phyloP scores from a whole-genome alignment of 2,113 vertebrate genomes.

The Pterophyllum scalare region DNA sequence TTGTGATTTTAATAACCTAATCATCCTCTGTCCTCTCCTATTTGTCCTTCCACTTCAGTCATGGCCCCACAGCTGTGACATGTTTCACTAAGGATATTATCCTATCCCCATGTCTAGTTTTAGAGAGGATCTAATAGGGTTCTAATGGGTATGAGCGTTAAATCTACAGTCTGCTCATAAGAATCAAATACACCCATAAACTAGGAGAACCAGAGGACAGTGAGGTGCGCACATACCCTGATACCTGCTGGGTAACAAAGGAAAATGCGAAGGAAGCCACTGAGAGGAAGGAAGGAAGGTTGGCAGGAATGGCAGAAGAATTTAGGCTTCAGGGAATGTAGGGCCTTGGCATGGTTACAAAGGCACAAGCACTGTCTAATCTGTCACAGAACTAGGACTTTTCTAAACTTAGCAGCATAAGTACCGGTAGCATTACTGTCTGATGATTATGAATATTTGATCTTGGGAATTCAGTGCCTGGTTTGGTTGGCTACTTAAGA shows the following conservation, averaged over 20 bases:
- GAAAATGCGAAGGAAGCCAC: constrained; percentile 5
- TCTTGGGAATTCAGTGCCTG: constrained; percentile 15
- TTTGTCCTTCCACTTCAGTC: neutral
- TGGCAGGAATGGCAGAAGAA: constrained; percentile 46
- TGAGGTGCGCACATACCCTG: constrained; percentile 32
- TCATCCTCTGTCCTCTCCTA: constrained; percentile 30
- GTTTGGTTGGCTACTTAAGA: constrained; percentile 1
- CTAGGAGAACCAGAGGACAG: constrained; percentile 63
- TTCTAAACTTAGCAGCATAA: constrained; percentile 29
- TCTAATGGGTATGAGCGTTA: constrained; percentile 79
- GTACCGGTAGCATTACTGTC: constrained; percentile 3
- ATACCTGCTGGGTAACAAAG: constrained; percentile 35
- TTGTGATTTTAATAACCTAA: neutral
- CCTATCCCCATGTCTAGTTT: constrained; percentile 69
- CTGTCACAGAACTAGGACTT: constrained; percentile 34
- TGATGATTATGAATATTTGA: constrained; percentile 34
- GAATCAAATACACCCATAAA: constrained; percentile 73
- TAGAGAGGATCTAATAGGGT: constrained; percentile 66
- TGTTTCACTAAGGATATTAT: constrained; percentile 68
- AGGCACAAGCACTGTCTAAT: constrained; percentile 42
- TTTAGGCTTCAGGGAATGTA: constrained; percentile 53
- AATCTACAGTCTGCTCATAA: constrained; percentile 77
- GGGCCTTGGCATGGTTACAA: constrained; percentile 72
- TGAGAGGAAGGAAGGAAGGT: constrained; percentile 46
- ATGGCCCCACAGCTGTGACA: constrained; percentile 54